Percentiles rank a stretch among this genome's conserved stretches.
Conservation (phyloP, 2,797 vertebrate species). For the Peromyscus melanophrys region DNA sequence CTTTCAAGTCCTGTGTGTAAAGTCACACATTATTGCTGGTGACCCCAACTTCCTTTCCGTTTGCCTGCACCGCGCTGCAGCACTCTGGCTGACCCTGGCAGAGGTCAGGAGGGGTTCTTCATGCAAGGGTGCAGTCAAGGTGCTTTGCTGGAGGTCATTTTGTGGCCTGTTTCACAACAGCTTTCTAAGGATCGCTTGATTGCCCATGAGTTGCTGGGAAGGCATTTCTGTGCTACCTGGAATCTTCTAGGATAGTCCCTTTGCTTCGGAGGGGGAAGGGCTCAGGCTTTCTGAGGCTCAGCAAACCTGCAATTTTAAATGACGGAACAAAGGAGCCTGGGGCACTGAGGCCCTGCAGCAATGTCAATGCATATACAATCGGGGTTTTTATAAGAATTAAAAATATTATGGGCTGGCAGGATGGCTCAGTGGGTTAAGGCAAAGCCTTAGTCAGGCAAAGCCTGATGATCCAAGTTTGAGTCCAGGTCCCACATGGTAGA, state of each 20-base stretch:
- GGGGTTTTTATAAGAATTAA: conserved; percentile 56
- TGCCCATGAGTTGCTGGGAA: conserved; percentile 71
- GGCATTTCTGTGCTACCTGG: conserved; percentile 24
- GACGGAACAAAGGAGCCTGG: not conserved
- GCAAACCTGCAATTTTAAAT: conserved; percentile 1
- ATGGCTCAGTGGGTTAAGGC: not conserved
- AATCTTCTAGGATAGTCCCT: not conserved
- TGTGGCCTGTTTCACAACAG: conserved; percentile 44
- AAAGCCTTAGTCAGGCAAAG: not conserved
- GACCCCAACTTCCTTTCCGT: not conserved
- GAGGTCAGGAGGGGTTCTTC: not conserved
- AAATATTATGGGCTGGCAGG: not conserved
- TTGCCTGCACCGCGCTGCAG: not conserved
- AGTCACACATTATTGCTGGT: not conserved
- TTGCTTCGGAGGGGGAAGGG: not conserved
- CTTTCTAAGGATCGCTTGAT: conserved; percentile 52
- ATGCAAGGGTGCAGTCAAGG: not conserved
- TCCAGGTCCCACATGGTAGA: not conserved
- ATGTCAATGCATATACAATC: conserved; percentile 1
- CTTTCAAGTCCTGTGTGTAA: conserved; percentile 49
- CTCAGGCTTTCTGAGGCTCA: conserved; percentile 9
- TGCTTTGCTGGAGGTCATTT: conserved; percentile 58
- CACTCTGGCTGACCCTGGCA: not conserved
- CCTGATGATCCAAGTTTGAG: no score
- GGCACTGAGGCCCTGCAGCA: not conserved